These are phyloP conservation scores for Cryptomyrus ogoouensis DNA, from an alignment of 2,113 vertebrate species.

Conservation along the genomic window DNA sequence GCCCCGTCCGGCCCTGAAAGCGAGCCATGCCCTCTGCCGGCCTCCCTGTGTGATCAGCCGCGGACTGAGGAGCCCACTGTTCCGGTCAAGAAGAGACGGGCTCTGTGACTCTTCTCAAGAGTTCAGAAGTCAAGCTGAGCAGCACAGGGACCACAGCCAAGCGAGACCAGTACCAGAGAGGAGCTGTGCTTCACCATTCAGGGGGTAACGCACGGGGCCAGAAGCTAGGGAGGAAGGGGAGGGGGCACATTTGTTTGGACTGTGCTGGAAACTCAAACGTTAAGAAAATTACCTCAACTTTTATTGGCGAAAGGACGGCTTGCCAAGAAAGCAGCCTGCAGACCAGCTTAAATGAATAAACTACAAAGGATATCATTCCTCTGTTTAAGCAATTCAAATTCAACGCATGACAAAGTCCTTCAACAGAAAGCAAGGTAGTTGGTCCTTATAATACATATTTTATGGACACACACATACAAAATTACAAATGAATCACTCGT, in stretches of 20 bases:
- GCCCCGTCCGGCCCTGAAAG: not conserved
- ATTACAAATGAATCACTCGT: not conserved
- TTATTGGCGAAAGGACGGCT: not conserved
- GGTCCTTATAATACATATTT: not conserved
- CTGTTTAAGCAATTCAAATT: not conserved
- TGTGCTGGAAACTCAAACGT: not conserved
- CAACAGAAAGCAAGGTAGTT: not conserved
- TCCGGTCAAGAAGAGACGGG: not conserved
- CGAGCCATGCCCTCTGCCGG: slow-evolving; percentile 8
- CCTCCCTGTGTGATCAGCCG: slow-evolving; percentile 19
- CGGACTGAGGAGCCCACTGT: slow-evolving; percentile 12
- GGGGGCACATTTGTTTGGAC: not conserved
- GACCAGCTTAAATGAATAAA: not conserved
- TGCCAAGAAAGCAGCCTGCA: not conserved
- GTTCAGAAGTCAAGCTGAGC: slow-evolving; percentile 15
- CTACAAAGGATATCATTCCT: not conserved
- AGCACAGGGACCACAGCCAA: not conserved
- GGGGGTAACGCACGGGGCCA: not conserved
- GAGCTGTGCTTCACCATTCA: not conserved
- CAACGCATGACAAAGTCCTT: not conserved
- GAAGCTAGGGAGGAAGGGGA: not conserved
- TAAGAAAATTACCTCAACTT: not conserved
- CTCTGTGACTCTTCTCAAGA: slow-evolving; percentile 4
- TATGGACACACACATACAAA: not conserved
- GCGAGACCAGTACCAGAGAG: not conserved